Conservation (phyloP, 2,113 vertebrate species). For the Passerina amoena region DNA sequence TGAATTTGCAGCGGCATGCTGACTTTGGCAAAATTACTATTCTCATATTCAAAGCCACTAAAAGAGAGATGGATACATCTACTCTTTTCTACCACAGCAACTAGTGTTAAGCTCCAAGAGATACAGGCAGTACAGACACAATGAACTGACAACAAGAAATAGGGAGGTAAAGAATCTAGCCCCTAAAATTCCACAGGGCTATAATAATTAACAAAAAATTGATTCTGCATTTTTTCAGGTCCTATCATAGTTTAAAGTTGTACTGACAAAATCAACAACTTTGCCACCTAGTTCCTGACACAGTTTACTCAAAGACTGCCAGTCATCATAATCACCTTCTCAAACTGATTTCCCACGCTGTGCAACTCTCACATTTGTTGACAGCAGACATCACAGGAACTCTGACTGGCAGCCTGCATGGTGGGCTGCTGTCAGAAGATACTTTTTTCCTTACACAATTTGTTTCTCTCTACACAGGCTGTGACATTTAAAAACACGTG, state of each 20-base stretch:
- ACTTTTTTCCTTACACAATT: background rate
- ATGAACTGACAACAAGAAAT: background rate
- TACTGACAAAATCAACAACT: background rate
- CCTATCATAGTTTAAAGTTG: background rate
- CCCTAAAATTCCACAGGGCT: background rate
- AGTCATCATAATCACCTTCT: background rate
- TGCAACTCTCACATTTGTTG: background rate
- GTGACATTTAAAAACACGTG: background rate
- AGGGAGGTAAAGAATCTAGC: background rate
- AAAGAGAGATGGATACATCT: background rate
- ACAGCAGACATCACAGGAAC: background rate
- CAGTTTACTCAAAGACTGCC: background rate
- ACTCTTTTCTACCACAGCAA: background rate
- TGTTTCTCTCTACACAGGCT: background rate
- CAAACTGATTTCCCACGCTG: background rate
- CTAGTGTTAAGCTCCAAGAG: background rate
- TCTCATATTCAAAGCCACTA: background rate
- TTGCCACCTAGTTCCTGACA: background rate
- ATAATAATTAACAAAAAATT: background rate
- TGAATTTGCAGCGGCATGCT: background rate
- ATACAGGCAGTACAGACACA: background rate
- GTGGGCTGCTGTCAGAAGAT: rapidly evolving
- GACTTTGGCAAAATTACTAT: background rate
- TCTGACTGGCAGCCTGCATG: background rate
- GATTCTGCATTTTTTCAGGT: background rate